Conservation (phyloP, 1,140 invertebrate genomes). For the Apis laboriosa region DNA sequence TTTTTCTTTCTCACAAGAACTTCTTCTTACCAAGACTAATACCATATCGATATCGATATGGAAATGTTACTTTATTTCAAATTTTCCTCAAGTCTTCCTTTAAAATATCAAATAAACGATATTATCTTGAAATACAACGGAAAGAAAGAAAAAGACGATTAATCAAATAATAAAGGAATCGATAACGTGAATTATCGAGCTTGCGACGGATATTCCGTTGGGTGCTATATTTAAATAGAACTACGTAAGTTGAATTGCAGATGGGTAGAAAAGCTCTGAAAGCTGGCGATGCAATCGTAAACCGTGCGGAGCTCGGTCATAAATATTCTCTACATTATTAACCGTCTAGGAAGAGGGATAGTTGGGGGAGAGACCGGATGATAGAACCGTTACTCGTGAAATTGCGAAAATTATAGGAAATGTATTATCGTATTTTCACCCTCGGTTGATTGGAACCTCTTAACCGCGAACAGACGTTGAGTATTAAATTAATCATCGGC, state of each 20-base stretch:
- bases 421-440: slow-evolving; percentile 6
- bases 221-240: slow-evolving; percentile 13
- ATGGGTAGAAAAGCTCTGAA: background rate
- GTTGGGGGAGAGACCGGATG: background rate
- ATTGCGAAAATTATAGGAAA: slow-evolving; percentile 29
- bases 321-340: slow-evolving; percentile 39
- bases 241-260: slow-evolving; percentile 40
- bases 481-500: slow-evolving; percentile 22
- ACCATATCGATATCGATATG: no score
- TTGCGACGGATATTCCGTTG: background rate
- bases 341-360: background rate
- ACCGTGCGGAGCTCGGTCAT: slow-evolving; percentile 11
- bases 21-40: no score
- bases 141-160: background rate
- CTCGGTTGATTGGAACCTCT: background rate
- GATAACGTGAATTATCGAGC: slow-evolving; percentile 1
- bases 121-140: background rate
- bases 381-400: slow-evolving; percentile 12
- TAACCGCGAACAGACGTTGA: background rate
- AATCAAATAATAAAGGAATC: slow-evolving; percentile 19
- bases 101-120: background rate
- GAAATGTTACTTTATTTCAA: no score
- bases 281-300: slow-evolving; percentile 18
- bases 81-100: no score
- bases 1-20: no score